Evolutionary conservation across 2,888 invertebrate genomes (phyloP).

Genomic region (Drosophila heteroneura): DNA sequence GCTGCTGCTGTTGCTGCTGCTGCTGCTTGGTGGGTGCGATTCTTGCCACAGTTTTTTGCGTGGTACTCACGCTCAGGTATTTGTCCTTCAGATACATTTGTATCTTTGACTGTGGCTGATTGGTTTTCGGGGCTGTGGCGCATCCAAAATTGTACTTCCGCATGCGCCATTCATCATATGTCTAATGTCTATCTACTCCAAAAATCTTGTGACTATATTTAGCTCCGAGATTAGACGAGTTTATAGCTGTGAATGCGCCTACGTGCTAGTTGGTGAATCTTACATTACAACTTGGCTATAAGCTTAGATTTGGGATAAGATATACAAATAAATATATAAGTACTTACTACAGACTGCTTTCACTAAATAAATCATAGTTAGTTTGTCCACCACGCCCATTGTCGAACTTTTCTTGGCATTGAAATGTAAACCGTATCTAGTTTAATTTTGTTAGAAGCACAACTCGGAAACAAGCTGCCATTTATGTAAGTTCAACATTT

Average conservation of each 20-base stretch:
- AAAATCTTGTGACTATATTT: conserved; percentile 68
- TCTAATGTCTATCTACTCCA: conserved; percentile 29
- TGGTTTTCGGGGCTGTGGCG: conserved; percentile 45
- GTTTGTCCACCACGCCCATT: conserved; percentile 17
- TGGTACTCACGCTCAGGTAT: conserved; percentile 54
- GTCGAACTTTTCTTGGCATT: conserved; percentile 42
- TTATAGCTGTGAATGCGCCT: conserved; percentile 45
- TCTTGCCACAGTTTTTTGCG: conserved; percentile 73
- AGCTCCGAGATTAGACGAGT: conserved; percentile 56
- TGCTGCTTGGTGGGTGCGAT: conserved; percentile 63
- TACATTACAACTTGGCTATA: neutral
- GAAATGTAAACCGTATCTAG: conserved; percentile 28
- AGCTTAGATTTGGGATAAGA: neutral
- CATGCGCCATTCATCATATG: conserved; percentile 46
- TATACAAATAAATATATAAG: neutral
- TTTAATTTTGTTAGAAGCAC: conserved; percentile 13
- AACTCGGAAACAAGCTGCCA: conserved; percentile 68
- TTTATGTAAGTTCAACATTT: conserved; percentile 79
- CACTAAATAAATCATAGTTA: neutral
- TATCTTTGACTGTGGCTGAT: conserved; percentile 26
- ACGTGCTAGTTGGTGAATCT: conserved; percentile 43
- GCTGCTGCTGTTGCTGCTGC: conserved; percentile 32
- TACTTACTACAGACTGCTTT: conserved; percentile 4
- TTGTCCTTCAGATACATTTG: conserved; percentile 71
- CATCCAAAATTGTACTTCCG: conserved; percentile 67